Base-by-base conservation (phyloP, 2,113 vertebrate genomes). In the Antennarius striatus region DNA sequence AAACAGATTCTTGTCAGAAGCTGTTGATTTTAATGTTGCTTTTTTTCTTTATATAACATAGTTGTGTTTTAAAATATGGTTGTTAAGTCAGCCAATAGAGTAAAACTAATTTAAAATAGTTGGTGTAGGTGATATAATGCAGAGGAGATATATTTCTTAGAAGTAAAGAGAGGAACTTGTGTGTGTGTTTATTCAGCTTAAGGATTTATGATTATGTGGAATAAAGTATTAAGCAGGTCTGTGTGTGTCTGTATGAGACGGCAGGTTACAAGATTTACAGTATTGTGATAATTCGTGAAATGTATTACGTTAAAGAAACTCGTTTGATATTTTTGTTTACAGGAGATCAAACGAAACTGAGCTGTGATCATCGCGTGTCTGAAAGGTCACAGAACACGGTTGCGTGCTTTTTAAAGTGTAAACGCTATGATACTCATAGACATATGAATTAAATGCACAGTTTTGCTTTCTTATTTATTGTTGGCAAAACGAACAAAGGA, bases 11-110 rank as follows among this genome's bases (percentile, higher is more conserved):
- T 68, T 75, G 56, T 73, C 15, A 36, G 1, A 75, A 73, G 76
- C 71, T 82, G 67, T 73, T 72, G 29, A 71, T 77, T 49, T 85
- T 63, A 76, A 81, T 77, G 82, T 77, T 78, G 78, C 32, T 7
- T 36, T 36, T 36, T 36, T 36, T 45, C 67, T 82, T 82, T 83
- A 77, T 78, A 65, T 80, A 72, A 52, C 12, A 0, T 10, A 52
- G 46, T 67, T 43, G 39, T 55, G 54, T 69, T 79, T 75, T 69
- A 32, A 51, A 73, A 75, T 63, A 42, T 7, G 10, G 46, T 57
- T 62, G 63, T 73, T 75, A 42, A 22, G n/a, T 61, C 56, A 59
- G 39, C 53, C 53, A 5, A 13, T 58, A 54, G 22, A 22, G 22
- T 22, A 22, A 22, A 45, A 28, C 46, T 54, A n/a, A 63, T 43